Base-by-base conservation (phyloP, 2,797 vertebrate genomes). In the Sternotherus odoratus region DNA sequence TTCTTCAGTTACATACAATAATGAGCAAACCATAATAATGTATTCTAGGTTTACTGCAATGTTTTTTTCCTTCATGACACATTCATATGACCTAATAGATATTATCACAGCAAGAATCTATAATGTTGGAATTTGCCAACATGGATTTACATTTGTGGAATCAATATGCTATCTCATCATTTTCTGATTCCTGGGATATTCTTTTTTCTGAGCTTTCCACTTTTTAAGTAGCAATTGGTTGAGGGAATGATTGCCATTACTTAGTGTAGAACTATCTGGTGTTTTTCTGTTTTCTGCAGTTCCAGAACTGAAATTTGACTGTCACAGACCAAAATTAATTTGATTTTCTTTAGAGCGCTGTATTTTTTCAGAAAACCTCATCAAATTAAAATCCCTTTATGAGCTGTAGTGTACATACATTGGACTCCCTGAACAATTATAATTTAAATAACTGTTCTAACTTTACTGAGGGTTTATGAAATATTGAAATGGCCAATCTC, bases 251-350 rank as follows among this genome's bases (percentile, higher is more conserved):
- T 56, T 82, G 15, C 83, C 30, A n/a, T 83, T 74, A 51, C 7
- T 66, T 88, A 19, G 36, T 57, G 69, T 77, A 43, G 15, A 79
- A 86, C 69, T 85, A 91, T 79, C 87, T 77, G 43, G 82, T 83
- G 74, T 57, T 56, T 13, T 63, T 53, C 5, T 88, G 48, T 21
- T 75, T 91, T 56, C 8, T 90, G 36, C 86, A 91, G 88, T 95
- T 95, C 90, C 78, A 94, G 88, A 90, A 19, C 51, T 12, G n/a
- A 88, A 80, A 87, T 79, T 88, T 8, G 43, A 94, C 69, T 39
- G 66, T 26, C n/a, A 91, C 75, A 91, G 48, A 88, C 81, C 83
- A 75, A 33, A 90, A 89, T 77, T 16, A 50, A 77, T 30, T 49
- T 19, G 15, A 30, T 48, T 17, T n/a, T 50, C 48, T 49, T 49